A percentile compares a stretch with the other conserved stretches of the same genome.
phyloP scores from a whole-genome alignment of 2,888 invertebrate genomes.

The Agrotis puta region DNA sequence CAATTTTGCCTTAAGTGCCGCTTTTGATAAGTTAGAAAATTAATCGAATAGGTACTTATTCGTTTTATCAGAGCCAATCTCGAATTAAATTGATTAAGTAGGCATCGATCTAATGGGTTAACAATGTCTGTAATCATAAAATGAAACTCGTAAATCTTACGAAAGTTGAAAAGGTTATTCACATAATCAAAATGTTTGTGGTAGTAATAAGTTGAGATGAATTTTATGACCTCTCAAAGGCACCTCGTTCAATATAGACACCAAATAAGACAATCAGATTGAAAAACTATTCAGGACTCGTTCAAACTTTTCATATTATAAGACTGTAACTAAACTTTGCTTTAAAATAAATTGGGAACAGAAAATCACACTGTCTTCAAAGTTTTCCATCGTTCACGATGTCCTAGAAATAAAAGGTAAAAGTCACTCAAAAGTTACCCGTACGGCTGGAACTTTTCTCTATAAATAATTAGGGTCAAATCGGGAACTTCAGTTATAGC shows the following conservation, averaged over 20 bases:
- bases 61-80: slow-evolving; percentile 41
- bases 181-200: neutral
- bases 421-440: slow-evolving; percentile 55
- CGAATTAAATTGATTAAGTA: slow-evolving; percentile 36
- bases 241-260: slow-evolving; percentile 2
- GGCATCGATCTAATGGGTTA: slow-evolving; percentile 14
- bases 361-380: slow-evolving; percentile 53
- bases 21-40: slow-evolving; percentile 52
- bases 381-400: slow-evolving; percentile 49
- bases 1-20: slow-evolving; percentile 47
- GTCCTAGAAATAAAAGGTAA: slow-evolving; percentile 49
- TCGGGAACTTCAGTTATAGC: slow-evolving; percentile 45
- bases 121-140: slow-evolving; percentile 18
- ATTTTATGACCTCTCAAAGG: neutral
- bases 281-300: slow-evolving; percentile 36
- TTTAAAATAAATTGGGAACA: slow-evolving; percentile 58
- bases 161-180: slow-evolving; percentile 15
- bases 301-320: slow-evolving; percentile 52
- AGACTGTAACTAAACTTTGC: slow-evolving; percentile 38
- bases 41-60: slow-evolving; percentile 27
- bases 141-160: slow-evolving; percentile 17
- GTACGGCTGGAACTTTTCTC: slow-evolving; percentile 27
- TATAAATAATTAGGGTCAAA: slow-evolving; percentile 64
- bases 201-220: neutral
- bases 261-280: slow-evolving; percentile 27